Evolutionary conservation across 2,888 invertebrate genomes (phyloP).

Genomic region (Mythimna ferrago): DNA sequence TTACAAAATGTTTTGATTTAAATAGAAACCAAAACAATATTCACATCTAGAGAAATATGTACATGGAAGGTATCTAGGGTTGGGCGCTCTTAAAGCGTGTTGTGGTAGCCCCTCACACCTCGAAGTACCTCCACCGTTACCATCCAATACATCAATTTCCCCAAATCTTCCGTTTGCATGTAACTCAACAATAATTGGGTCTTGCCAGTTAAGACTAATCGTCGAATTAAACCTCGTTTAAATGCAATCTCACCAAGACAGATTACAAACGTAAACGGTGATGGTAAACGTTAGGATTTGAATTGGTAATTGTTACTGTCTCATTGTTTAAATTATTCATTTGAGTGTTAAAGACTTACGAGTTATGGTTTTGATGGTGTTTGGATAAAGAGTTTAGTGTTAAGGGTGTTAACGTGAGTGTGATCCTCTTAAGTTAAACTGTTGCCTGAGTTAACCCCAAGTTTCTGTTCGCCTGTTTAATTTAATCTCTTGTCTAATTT

Average conservation of each 20-base stretch:
- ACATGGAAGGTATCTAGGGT: no score
- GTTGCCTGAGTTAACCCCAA: conserved; percentile 28
- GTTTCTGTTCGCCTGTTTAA: conserved; percentile 35
- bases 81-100: no score
- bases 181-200: conserved; percentile 56
- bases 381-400: conserved; percentile 46
- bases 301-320: conserved; percentile 60
- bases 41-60: no score
- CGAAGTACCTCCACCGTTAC: background rate
- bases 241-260: conserved; percentile 63
- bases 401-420: conserved; percentile 11
- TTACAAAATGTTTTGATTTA: no score
- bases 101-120: background rate
- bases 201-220: conserved; percentile 59
- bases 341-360: conserved; percentile 47
- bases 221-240: conserved; percentile 62
- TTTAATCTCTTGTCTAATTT: conserved; percentile 29
- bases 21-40: no score
- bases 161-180: conserved; percentile 48
- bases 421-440: conserved; percentile 30
- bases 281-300: conserved; percentile 58
- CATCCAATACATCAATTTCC: conserved; percentile 22
- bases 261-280: conserved; percentile 64
- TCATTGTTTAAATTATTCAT: conserved; percentile 60
- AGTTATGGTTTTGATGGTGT: conserved; percentile 50